Evolutionary conservation across 2,797 vertebrate genomes (phyloP).

Genomic region (Apogon hyalosoma): DNA sequence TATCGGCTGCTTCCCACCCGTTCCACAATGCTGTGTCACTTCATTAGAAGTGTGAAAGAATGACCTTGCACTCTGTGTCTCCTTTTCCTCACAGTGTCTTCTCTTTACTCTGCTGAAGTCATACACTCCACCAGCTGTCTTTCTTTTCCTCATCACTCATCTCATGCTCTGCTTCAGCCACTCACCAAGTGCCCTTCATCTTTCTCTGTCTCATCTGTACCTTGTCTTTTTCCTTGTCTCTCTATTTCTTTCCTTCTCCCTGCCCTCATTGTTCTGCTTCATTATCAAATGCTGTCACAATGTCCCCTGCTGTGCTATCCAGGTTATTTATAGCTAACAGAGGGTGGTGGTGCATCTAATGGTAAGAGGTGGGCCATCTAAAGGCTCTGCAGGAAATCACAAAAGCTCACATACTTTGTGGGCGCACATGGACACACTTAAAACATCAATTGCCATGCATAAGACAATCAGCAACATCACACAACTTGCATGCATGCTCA

Average conservation of each 20-base stretch:
- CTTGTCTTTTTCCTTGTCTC: conserved; percentile 59
- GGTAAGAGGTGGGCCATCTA: conserved; percentile 65
- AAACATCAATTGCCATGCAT: conserved; percentile 7
- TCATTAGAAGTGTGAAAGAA: conserved; percentile 77
- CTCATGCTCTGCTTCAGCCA: conserved; percentile 45
- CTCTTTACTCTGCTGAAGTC: conserved; percentile 55
- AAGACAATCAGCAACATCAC: background rate
- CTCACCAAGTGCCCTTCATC: conserved; percentile 55
- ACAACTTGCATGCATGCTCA: background rate
- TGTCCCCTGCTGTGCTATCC: conserved; percentile 65
- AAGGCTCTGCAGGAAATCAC: conserved; percentile 31
- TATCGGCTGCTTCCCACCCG: conserved; percentile 54
- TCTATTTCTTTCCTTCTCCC: conserved; percentile 55
- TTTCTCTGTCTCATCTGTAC: conserved; percentile 39
- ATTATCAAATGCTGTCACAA: conserved; percentile 76
- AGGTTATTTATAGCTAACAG: conserved; percentile 78
- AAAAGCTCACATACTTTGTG: conserved; percentile 16
- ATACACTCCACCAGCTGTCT: conserved; percentile 61
- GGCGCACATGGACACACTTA: conserved; percentile 19
- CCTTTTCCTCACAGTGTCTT: conserved; percentile 38
- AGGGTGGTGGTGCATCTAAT: conserved; percentile 57
- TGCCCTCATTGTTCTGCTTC: conserved; percentile 78
- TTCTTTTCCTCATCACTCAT: conserved; percentile 65
- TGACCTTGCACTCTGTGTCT: conserved; percentile 80
- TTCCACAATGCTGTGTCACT: conserved; percentile 71